Base-by-base conservation (phyloP, 2,113 vertebrate genomes). In the Gnathonemus echidnorhynchus region DNA sequence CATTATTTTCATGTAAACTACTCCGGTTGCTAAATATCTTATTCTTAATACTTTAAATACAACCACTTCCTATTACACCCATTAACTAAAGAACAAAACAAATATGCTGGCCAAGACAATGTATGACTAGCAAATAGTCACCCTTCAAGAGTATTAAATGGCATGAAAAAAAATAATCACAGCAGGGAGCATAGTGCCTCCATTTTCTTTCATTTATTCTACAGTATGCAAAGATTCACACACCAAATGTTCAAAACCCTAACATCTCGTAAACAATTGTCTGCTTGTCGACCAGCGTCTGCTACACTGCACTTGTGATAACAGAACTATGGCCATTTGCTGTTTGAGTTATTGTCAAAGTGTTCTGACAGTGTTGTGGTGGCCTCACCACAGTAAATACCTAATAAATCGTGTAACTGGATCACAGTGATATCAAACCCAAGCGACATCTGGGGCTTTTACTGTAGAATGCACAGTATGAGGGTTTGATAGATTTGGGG, bases 151-250 rank as follows among this genome's bases (percentile, higher is more conserved):
- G 50, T 77, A 80, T 42, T 83, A 84, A 90, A 90, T 35, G 42
- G 58, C 84, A 86, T 86, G 84, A 89, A 89, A 89, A 80, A 89
- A 56, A 88, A 87, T 13, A 77, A 87, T 80, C 91, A 91, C 74
- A 92, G 92, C 93, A 95, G 92, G 92, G 94, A 94, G 90, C 95
- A 94, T 91, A 90, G 94, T 90, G 90, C 95, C 95, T 96, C 92
- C 95, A 95, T 95, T 96, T 88, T 98, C 97, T 97, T n/a, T 97
- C 93, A 95, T 96, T 96, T 95, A 95, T 95, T 95, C 96, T 97
- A 97, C 95, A 96, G 95, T 97, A 95, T 95, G 98, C 96, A 98
- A 97, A 97, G 96, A 96, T 96, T 95, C 95, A 97, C 96, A 97
- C 96, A 95, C 93, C 95, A 93, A 95, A 95, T 93, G 94, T 96